phyloP scores from a whole-genome alignment of 2,888 invertebrate genomes.

The Yponomeuta cagnagella region DNA sequence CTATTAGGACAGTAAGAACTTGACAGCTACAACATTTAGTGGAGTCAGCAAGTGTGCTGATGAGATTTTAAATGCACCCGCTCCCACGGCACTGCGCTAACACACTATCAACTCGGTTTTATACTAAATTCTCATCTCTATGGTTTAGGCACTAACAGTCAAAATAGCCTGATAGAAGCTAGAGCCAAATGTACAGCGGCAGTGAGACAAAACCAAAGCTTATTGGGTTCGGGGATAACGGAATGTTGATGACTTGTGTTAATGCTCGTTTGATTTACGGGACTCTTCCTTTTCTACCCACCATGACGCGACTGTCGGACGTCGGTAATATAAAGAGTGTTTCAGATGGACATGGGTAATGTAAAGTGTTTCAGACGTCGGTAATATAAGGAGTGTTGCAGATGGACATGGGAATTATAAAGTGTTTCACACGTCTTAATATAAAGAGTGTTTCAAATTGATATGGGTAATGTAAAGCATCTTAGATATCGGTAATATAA shows the following conservation, averaged over 20 bases:
- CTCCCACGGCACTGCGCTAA: slow-evolving; percentile 41
- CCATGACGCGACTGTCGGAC: background rate
- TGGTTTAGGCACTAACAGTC: background rate
- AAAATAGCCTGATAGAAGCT: background rate
- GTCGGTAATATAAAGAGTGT: background rate
- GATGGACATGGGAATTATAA: no score
- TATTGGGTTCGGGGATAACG: slow-evolving; percentile 1
- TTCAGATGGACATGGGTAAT: no score
- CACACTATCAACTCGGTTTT: background rate
- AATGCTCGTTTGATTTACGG: slow-evolving; percentile 4
- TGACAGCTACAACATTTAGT: background rate
- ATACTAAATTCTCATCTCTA: background rate
- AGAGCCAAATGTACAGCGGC: background rate
- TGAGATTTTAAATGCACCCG: slow-evolving; percentile 52
- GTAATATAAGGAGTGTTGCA: no score
- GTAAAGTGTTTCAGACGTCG: no score
- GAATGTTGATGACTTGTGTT: slow-evolving; percentile 1
- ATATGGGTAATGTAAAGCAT: no score
- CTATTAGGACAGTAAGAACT: background rate
- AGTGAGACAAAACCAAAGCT: slow-evolving; percentile 13
- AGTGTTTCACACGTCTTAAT: background rate
- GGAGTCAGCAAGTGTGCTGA: slow-evolving; percentile 27
- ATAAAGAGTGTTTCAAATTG: background rate
- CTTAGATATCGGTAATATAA: no score
- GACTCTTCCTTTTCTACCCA: background rate